Evolutionary conservation across 2,888 invertebrate species (phyloP), one percentile per base, ranked within the genome.

Genomic region (Athetis lepigone): DNA sequence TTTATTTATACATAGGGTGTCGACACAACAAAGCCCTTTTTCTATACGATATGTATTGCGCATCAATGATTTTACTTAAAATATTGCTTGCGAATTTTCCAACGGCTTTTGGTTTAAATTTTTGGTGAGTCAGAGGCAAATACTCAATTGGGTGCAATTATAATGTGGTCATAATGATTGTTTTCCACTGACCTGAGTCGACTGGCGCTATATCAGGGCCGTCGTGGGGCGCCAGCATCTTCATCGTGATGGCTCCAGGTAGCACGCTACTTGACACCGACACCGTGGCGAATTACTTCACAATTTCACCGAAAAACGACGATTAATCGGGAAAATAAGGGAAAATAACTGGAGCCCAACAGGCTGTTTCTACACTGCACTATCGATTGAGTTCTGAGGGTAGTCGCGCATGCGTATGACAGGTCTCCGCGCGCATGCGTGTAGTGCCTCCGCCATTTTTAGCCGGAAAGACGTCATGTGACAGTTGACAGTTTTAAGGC

Each of bases 161-260:
- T 60, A 37, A 47, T 75, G 39, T 37, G 36, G 29, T 25, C 40
- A 54, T 68, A 75, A 71, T 75, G 13, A 72, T 77, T 80, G 80
- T 79, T 80, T 85, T 82, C 67, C 81, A 92, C 94, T 88, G 77
- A 93, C 94, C 92, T 73, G 96, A 93, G 47, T 92, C 93, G 61
- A 96, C 92, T 40, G 96, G 96, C 64, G 95, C 90, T 76, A 96
- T 96, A 79, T 96, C 94, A 0, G 96, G 96, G 42, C 96, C 96
- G 75, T 96, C 96, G 74, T 95, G 88, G 0, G 89, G 85, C 52
- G 87, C 95, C 77, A 95, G 88, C 92, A 96, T 95, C 91, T 93
- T 95, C 91, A 91, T 91, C 9, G 88, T 91, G 87, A 94, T 93
- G 66, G 92, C 93, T 50, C 93, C 94, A 8, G 90, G 92, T 11